Evolutionary conservation across 2,113 vertebrate genomes (phyloP), one percentile per base, ranked within the genome.

Genomic region (Cyanoderma ruficeps): DNA sequence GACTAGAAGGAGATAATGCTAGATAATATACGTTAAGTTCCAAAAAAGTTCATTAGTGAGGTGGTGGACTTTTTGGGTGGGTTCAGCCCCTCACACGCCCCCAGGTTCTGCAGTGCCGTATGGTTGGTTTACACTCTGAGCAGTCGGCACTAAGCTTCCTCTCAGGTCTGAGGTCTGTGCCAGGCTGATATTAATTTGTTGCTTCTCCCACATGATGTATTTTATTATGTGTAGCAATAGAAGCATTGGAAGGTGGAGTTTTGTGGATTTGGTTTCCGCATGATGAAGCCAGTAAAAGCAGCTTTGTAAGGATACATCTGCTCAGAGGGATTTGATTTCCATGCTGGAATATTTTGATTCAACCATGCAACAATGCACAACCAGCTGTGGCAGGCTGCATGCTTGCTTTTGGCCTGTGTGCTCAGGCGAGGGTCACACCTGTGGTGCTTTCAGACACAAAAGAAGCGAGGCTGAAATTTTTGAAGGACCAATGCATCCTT

Each of bases 231-330:
- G n/a, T 46, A 87, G 41, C 30, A 61, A 56, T 16, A 42, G 65
- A 69, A 61, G 65, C 37, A 60, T 24, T 75, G 30, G 37, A 81
- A 93, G 81, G 77, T 72, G 61, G 53, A 85, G 70, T 57, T 67
- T 17, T 53, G 37, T 53, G 52, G 50, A 50, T 76, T 91, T 8
- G 7, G 5, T 70, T 90, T 94, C 72, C n/a, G 13, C 0, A 0
- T 57, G 67, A 56, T 1, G 7, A 85, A 94, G 80, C 84, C 83
- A 83, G 89, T 94, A 67, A 92, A 96, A 94, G 87, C 78, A 94
- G 95, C 92, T 94, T 70, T 67, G 39, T 61, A 57, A 57, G 53
- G 89, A 55, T 76, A 7, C 1, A 9, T 39, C 65, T 90, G 42
- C 71, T 60, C 41, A 57, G 57, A 79, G 76, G 61, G 52, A 89